These are phyloP conservation scores for Mycogona germanica DNA, from an alignment of 2,888 invertebrate species.

Conservation along the genomic window DNA sequence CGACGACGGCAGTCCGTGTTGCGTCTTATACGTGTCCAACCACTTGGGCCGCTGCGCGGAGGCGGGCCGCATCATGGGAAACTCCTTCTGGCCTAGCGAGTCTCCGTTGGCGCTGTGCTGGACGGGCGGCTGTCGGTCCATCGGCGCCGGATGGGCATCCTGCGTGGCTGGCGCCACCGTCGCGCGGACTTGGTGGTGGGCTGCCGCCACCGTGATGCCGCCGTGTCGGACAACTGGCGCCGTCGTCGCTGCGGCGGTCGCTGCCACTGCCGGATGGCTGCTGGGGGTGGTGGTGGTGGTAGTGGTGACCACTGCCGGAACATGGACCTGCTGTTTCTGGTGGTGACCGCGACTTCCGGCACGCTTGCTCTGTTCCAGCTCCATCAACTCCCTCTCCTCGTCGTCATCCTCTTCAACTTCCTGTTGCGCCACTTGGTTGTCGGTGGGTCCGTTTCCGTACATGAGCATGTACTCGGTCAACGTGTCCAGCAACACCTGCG, in stretches of 20 bases:
- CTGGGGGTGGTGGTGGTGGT: background rate
- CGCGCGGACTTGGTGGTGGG: too few species aligned
- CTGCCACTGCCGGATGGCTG: background rate
- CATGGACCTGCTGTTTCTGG: background rate
- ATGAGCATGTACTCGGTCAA: slow-evolving; percentile 5
- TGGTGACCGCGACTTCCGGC: background rate
- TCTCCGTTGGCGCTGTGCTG: background rate
- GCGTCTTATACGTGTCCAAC: background rate
- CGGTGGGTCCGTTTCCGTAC: background rate
- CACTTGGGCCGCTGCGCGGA: slow-evolving; percentile 3
- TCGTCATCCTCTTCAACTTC: background rate
- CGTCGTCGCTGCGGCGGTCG: background rate
- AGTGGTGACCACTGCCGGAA: background rate
- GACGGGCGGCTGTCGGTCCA: slow-evolving; percentile 3
- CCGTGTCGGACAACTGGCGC: too few species aligned
- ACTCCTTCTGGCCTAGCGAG: slow-evolving; percentile 9
- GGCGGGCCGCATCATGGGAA: slow-evolving; percentile 15
- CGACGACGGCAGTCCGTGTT: too few species aligned
- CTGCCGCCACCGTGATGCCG: too few species aligned
- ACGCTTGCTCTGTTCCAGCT: background rate
- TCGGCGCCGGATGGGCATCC: background rate
- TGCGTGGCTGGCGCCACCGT: background rate
- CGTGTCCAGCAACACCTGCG: slow-evolving; percentile 1
- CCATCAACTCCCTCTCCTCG: background rate
- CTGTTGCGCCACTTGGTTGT: background rate